Conservation (phyloP, 2,113 vertebrate genomes). For the Onychorhynchus coronatus region DNA sequence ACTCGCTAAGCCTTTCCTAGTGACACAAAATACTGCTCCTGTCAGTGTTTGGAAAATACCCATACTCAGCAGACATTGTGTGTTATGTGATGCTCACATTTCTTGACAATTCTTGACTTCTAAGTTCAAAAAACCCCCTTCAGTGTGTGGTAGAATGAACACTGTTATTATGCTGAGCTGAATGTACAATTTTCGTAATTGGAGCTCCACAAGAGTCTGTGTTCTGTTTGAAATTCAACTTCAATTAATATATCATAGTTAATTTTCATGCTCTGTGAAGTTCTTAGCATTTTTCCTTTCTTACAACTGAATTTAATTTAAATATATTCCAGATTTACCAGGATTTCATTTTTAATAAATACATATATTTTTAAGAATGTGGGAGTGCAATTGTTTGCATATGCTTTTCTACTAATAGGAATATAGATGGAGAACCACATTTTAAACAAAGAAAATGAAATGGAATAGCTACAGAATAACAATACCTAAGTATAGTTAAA, state of each 20-base stretch:
- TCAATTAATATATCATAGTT: background rate
- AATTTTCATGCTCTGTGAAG: background rate
- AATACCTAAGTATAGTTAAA: no score
- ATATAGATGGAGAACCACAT: background rate
- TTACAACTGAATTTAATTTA: background rate
- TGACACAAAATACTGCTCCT: background rate
- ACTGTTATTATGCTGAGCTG: background rate
- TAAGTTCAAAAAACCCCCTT: background rate
- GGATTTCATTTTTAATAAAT: background rate
- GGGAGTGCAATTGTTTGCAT: background rate
- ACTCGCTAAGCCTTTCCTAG: background rate
- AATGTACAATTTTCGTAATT: background rate
- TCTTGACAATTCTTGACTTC: background rate
- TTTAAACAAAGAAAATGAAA: background rate
- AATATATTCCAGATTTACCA: background rate
- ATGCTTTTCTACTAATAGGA: background rate
- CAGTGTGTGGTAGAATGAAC: background rate
- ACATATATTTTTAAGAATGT: background rate
- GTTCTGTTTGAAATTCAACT: conserved; percentile 20
- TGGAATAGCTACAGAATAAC: background rate
- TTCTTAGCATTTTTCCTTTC: background rate
- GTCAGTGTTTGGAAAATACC: background rate
- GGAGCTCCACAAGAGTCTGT: background rate
- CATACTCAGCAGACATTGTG: background rate
- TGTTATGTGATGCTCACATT: background rate